Conservation (phyloP, 2,888 invertebrate species). For the Scaptomyza polygonia region DNA sequence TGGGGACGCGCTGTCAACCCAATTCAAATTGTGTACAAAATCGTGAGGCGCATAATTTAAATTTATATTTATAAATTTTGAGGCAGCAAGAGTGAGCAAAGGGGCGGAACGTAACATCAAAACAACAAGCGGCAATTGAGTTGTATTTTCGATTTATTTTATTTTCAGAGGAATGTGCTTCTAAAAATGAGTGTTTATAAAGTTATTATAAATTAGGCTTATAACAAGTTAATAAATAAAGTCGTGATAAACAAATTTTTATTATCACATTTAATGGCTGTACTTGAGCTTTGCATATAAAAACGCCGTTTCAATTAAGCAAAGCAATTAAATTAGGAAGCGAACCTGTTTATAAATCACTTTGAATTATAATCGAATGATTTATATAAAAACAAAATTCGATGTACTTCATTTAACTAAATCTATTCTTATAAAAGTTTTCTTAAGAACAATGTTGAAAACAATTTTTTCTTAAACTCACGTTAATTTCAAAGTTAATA, state of each 20-base stretch:
- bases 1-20: conserved; percentile 68
- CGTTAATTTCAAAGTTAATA: too few species aligned
- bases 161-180: not conserved
- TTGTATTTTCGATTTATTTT: conserved; percentile 40
- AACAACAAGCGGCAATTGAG: conserved; percentile 63
- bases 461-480: too few species aligned
- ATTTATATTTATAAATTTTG: conserved; percentile 63
- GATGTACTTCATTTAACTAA: too few species aligned
- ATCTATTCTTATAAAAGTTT: too few species aligned
- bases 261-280: conserved; percentile 7
- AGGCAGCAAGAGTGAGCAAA: not conserved
- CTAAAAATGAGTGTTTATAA: not conserved
- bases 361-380: too few species aligned
- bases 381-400: too few species aligned
- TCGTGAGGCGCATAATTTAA: conserved; percentile 79
- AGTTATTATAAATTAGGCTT: conserved; percentile 33
- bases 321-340: not conserved
- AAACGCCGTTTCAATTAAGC: conserved; percentile 11
- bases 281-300: conserved; percentile 10
- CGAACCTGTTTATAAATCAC: not conserved
- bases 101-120: conserved; percentile 13
- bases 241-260: conserved; percentile 23
- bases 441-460: too few species aligned
- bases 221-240: conserved; percentile 49
- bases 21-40: conserved; percentile 79